phyloP scores from a whole-genome alignment of 2,113 vertebrate genomes.

The Bufo gargarizans region DNA sequence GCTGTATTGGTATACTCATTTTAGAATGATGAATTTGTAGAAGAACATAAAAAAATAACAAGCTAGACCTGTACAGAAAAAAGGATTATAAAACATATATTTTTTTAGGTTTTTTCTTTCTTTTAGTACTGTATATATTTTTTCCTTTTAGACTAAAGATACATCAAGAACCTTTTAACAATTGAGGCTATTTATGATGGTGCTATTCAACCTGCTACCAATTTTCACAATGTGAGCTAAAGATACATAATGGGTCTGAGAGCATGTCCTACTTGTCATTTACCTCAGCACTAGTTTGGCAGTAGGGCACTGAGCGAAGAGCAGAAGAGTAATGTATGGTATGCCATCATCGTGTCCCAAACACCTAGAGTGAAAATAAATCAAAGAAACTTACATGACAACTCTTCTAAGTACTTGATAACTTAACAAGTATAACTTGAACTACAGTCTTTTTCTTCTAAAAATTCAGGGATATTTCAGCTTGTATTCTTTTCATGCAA shows the following conservation, averaged over 20 bases:
- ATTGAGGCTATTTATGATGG: constrained; percentile 75
- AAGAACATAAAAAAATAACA: constrained; percentile 72
- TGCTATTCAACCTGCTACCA: constrained; percentile 93
- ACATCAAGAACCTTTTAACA: constrained; percentile 19
- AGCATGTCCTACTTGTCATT: constrained; percentile 91
- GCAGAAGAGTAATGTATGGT: constrained; percentile 74
- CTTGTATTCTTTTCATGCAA: constrained; percentile 81
- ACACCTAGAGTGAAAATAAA: constrained; percentile 68
- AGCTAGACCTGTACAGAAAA: constrained; percentile 95
- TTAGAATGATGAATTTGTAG: constrained; percentile 89
- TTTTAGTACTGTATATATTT: constrained; percentile 88
- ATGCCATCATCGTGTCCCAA: constrained; percentile 74
- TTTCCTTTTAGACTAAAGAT: constrained; percentile 68
- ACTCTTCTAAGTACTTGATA: constrained; percentile 80
- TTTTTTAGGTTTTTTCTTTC: constrained; percentile 84
- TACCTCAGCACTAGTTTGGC: constrained; percentile 99
- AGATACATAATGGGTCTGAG: constrained; percentile 82
- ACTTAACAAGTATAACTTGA: constrained; percentile 90
- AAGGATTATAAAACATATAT: constrained; percentile 84
- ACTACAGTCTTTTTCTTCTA: constrained; percentile 82
- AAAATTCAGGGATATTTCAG: constrained; percentile 97
- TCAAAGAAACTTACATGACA: constrained; percentile 70
- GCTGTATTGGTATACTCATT: constrained; percentile 93
- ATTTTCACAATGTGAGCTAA: constrained; percentile 89
- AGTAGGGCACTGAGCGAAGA: constrained; percentile 84